These are phyloP conservation scores for Brevipalpus yothersi DNA, from an alignment of 1,140 invertebrate genomes.

Conservation along the genomic window DNA sequence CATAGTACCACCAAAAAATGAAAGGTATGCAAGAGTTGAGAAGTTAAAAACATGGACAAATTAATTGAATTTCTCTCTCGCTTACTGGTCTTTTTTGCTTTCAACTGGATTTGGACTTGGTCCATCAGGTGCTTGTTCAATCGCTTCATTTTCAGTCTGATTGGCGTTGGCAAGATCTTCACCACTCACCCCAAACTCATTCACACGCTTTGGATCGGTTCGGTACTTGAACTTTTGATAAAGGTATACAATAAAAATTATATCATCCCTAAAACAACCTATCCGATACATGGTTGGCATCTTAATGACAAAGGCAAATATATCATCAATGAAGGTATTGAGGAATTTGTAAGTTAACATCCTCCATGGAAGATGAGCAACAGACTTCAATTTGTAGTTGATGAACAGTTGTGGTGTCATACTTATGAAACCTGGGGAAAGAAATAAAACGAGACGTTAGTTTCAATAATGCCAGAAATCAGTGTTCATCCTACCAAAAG, in stretches of 20 bases:
- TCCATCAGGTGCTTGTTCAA: background rate
- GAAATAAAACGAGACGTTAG: slow-evolving; percentile 1
- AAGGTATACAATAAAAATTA: slow-evolving; percentile 93
- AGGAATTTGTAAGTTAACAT: slow-evolving; percentile 99
- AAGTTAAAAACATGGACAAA: too few relatives aligned
- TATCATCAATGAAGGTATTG: slow-evolving; percentile 99
- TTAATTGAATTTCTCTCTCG: too few relatives aligned
- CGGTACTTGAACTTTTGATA: slow-evolving; percentile 97
- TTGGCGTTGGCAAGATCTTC: slow-evolving; percentile 18
- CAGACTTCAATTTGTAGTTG: slow-evolving; percentile 96
- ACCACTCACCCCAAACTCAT: slow-evolving; percentile 69
- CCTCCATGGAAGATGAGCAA: slow-evolving; percentile 93
- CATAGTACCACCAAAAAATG: too few relatives aligned
- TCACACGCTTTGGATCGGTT: slow-evolving; percentile 71
- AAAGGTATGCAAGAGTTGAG: too few relatives aligned
- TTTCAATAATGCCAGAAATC: background rate
- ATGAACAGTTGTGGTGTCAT: slow-evolving; percentile 99
- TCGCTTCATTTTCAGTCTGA: background rate
- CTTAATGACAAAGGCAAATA: slow-evolving; percentile 98
- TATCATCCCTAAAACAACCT: slow-evolving; percentile 92
- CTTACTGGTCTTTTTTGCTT: background rate
- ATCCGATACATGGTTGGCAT: slow-evolving; percentile 87
- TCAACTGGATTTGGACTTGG: background rate
- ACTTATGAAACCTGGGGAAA: slow-evolving; percentile 69
- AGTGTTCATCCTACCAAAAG: slow-evolving; percentile 42